phyloP scores from a whole-genome alignment of 2,888 invertebrate genomes.

The Lithophane socia region DNA sequence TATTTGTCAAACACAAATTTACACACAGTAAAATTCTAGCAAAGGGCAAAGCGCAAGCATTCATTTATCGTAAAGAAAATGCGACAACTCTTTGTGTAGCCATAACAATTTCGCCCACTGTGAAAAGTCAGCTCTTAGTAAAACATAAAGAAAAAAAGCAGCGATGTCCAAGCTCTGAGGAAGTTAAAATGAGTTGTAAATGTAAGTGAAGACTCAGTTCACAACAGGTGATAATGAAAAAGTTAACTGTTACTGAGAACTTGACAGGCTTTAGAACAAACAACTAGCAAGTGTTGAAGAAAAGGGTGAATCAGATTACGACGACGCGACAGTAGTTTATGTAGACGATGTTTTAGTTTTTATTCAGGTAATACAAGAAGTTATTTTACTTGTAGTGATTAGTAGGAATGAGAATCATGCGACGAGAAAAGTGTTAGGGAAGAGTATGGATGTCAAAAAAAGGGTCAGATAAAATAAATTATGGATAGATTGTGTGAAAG shows the following conservation, averaged over 20 bases:
- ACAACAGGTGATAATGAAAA: slow-evolving; percentile 69
- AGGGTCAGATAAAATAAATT: not conserved
- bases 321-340: slow-evolving; percentile 10
- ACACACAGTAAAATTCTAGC: not conserved
- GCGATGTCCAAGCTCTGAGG: slow-evolving; percentile 30
- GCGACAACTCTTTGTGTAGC: not conserved
- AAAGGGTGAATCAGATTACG: slow-evolving; percentile 38
- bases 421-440: not conserved
- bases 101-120: slow-evolving; percentile 18
- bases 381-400: not conserved
- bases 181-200: slow-evolving; percentile 69
- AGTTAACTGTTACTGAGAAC: slow-evolving; percentile 59
- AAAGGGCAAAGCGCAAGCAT: not conserved
- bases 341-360: slow-evolving; percentile 8
- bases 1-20: not conserved
- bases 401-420: not conserved
- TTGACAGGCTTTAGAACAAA: slow-evolving; percentile 50
- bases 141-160: slow-evolving; percentile 40
- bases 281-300: slow-evolving; percentile 41
- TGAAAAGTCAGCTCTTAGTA: slow-evolving; percentile 12
- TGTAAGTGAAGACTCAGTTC: slow-evolving; percentile 59
- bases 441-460: not conserved
- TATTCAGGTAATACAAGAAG: not conserved
- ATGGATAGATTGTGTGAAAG: not conserved
- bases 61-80: not conserved